These are phyloP conservation scores for Periophthalmus magnuspinnatus DNA, from an alignment of 2,797 vertebrate genomes.

Conservation along the genomic window DNA sequence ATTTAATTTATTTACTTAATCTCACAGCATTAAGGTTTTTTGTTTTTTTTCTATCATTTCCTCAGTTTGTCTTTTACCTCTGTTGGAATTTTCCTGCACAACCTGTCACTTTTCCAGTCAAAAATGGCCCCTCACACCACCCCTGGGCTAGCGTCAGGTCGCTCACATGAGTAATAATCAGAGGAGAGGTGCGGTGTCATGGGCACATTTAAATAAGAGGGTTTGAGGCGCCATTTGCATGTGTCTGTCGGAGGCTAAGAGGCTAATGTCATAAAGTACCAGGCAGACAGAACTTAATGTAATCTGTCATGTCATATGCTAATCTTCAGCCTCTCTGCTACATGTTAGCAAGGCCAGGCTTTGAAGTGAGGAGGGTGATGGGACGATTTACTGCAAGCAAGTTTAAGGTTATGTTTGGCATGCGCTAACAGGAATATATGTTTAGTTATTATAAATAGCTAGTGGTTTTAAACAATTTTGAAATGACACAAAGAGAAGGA, in stretches of 20 bases:
- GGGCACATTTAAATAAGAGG: constrained; percentile 99
- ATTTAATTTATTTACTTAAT: background rate
- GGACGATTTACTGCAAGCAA: constrained; percentile 78
- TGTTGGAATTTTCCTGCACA: constrained; percentile 37
- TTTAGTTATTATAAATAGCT: background rate
- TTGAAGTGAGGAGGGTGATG: constrained; percentile 48
- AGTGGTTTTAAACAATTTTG: background rate
- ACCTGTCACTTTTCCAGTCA: constrained; percentile 78
- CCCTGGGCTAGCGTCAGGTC: constrained; percentile 94
- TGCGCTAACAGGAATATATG: background rate
- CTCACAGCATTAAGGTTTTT: background rate
- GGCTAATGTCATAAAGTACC: constrained; percentile 97
- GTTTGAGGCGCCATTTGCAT: constrained; percentile 96
- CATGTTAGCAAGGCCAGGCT: constrained; percentile 74
- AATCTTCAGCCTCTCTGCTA: constrained; percentile 95
- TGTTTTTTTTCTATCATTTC: constrained; percentile 30
- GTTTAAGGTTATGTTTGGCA: constrained; percentile 15
- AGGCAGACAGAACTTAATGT: constrained; percentile 97
- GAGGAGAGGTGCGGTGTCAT: constrained; percentile 98
- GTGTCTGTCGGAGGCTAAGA: constrained; percentile 86
- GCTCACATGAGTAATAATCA: constrained; percentile 98
- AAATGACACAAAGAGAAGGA: background rate
- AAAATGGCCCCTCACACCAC: constrained; percentile 90
- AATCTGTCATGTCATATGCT: constrained; percentile 99
- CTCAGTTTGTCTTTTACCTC: constrained; percentile 14